A percentile compares a stretch with the other conserved stretches of the same genome.
phyloP scores from a whole-genome alignment of 35 echinoderm and acorn worm genomes.

The Eucidaris tribuloides region DNA sequence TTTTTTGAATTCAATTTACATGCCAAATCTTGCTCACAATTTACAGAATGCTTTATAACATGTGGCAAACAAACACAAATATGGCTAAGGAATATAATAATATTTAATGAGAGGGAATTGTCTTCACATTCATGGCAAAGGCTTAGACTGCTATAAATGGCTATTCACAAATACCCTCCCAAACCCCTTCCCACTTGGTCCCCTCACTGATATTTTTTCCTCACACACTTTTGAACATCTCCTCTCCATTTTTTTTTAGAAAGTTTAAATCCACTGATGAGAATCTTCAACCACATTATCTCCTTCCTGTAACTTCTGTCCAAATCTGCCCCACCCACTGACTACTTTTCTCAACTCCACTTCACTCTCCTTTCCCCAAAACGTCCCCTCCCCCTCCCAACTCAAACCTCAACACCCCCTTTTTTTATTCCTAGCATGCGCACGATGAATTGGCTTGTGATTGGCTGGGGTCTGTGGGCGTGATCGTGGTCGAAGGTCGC shows the following conservation, averaged over 20 bases:
- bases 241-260: neutral
- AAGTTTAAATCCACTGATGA: neutral
- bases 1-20: too few species aligned
- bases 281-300: neutral
- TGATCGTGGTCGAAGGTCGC: conserved; percentile 78
- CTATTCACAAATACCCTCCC: too few species aligned
- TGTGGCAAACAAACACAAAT: too few species aligned
- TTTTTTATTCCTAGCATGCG: conserved; percentile 54
- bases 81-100: too few species aligned
- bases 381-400: neutral
- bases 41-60: too few species aligned
- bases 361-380: neutral
- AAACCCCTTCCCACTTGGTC: too few species aligned
- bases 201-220: too few species aligned
- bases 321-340: neutral
- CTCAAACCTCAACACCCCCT: neutral
- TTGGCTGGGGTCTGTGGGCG: conserved; percentile 71
- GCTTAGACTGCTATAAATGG: too few species aligned
- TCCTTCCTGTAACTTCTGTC: neutral
- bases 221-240: too few species aligned
- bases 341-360: neutral
- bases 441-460: conserved; percentile 56
- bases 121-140: too few species aligned
- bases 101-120: too few species aligned
- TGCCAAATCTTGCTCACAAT: too few species aligned